A percentile compares a stretch with the other conserved stretches of the same genome.
Evolutionary conservation across 23 tunicate species (phyloP).

Genomic region (Phallusia fumigata): DNA sequence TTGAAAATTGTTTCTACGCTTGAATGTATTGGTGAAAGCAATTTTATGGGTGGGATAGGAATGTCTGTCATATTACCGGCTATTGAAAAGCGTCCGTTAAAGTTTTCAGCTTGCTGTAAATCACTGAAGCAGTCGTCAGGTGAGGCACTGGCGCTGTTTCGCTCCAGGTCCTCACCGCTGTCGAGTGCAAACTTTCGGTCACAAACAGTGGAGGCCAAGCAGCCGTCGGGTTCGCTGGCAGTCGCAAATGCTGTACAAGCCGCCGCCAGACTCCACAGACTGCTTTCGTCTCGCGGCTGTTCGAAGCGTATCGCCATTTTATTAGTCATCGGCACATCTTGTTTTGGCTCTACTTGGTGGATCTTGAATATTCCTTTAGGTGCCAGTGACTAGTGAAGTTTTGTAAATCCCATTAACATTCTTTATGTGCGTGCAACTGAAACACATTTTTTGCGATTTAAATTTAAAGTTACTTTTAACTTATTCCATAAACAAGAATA

Average conservation of each 20-base stretch:
- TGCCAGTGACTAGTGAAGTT: too few species aligned
- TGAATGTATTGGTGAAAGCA: not conserved
- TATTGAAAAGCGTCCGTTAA: not conserved
- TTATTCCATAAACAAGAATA: too few species aligned
- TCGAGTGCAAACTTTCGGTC: not conserved
- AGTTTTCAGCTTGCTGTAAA: not conserved
- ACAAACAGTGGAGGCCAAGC: too few species aligned
- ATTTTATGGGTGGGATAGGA: not conserved
- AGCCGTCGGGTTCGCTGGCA: not conserved
- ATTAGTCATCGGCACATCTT: not conserved
- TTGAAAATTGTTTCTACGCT: not conserved
- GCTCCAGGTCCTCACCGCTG: not conserved
- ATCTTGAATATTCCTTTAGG: too few species aligned
- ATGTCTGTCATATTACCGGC: not conserved
- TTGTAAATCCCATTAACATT: too few species aligned
- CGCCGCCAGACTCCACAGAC: constrained; percentile 25
- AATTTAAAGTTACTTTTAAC: too few species aligned
- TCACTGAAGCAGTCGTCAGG: not conserved
- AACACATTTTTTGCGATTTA: too few species aligned
- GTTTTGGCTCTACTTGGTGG: too few species aligned
- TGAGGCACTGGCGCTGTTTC: not conserved
- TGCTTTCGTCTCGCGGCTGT: constrained; percentile 21
- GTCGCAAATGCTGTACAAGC: constrained; percentile 12
- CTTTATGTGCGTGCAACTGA: too few species aligned
- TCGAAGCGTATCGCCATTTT: constrained; percentile 32